Percentiles rank a stretch among this genome's conserved stretches.
phyloP scores from a whole-genome alignment of 2,113 vertebrate genomes.

The Ginglymostoma cirratum region DNA sequence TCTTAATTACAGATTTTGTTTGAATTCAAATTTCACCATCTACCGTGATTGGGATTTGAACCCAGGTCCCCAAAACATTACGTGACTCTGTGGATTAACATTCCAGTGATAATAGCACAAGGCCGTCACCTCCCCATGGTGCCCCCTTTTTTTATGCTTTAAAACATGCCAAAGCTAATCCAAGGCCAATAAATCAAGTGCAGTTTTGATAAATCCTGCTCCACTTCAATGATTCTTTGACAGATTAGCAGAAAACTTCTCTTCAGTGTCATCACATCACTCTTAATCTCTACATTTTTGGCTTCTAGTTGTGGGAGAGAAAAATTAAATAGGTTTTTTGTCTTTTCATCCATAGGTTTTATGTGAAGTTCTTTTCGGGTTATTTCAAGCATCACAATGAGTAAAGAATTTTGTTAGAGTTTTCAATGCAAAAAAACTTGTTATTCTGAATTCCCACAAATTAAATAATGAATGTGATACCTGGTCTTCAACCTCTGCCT shows the following conservation, averaged over 20 bases:
- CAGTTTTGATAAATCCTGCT: not conserved
- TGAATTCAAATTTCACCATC: too few relatives aligned
- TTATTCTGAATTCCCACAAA: not conserved
- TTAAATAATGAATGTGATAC: not conserved
- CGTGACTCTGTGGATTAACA: too few relatives aligned
- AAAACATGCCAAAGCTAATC: not conserved
- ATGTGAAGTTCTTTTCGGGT: not conserved
- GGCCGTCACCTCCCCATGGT: too few relatives aligned
- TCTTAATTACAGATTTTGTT: too few relatives aligned
- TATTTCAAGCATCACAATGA: not conserved
- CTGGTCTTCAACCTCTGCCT: not conserved
- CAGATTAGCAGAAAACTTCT: not conserved
- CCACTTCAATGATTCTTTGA: not conserved
- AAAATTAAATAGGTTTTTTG: not conserved
- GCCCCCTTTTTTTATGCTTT: not conserved
- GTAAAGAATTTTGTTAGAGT: not conserved
- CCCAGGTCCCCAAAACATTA: too few relatives aligned
- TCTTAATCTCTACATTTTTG: not conserved
- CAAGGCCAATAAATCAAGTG: not conserved
- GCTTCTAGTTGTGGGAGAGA: not conserved
- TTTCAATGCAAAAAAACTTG: not conserved
- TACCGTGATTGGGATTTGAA: too few relatives aligned
- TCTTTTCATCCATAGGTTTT: not conserved
- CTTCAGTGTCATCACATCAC: not conserved
- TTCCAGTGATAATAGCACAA: too few relatives aligned